These are phyloP conservation scores for Cyprinodon variegatus DNA, from an alignment of 2,113 vertebrate species.

Conservation along the genomic window DNA sequence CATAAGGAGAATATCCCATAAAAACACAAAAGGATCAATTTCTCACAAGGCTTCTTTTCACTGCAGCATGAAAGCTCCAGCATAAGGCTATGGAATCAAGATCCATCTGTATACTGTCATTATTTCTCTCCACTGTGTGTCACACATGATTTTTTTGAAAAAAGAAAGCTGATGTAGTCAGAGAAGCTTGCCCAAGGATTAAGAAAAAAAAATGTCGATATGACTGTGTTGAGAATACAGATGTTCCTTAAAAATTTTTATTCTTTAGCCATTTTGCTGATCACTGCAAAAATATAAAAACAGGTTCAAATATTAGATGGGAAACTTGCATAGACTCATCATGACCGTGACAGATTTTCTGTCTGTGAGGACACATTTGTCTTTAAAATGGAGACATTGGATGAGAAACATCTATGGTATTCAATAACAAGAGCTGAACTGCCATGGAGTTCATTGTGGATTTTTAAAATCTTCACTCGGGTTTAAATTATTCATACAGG, in stretches of 20 bases:
- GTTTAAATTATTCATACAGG: no score
- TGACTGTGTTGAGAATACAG: slow-evolving; percentile 7
- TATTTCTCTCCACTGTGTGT: slow-evolving; percentile 42
- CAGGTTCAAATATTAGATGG: no score
- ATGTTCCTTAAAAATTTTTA: slow-evolving; percentile 5
- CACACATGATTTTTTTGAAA: slow-evolving; percentile 45
- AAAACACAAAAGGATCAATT: slow-evolving; percentile 17
- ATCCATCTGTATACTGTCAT: slow-evolving; percentile 37
- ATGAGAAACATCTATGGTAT: no score
- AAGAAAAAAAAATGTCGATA: slow-evolving; percentile 14
- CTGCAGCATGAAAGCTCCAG: slow-evolving; percentile 31
- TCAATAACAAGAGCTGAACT: no score
- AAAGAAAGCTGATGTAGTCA: slow-evolving; percentile 11
- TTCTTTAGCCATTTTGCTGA: no score
- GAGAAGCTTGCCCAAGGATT: slow-evolving; percentile 16
- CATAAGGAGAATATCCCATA: slow-evolving; percentile 10
- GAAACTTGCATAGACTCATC: no score
- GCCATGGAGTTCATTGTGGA: no score
- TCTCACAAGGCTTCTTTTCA: slow-evolving; percentile 39
- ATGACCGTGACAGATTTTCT: no score
- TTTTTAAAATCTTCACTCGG: no score
- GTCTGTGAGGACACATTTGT: no score
- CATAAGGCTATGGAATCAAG: slow-evolving; percentile 42
- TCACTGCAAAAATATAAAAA: no score
- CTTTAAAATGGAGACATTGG: no score